Evolutionary conservation across 1,140 invertebrate genomes (phyloP), one percentile per base, ranked within the genome.

Genomic region (Adoxophyes honmai): DNA sequence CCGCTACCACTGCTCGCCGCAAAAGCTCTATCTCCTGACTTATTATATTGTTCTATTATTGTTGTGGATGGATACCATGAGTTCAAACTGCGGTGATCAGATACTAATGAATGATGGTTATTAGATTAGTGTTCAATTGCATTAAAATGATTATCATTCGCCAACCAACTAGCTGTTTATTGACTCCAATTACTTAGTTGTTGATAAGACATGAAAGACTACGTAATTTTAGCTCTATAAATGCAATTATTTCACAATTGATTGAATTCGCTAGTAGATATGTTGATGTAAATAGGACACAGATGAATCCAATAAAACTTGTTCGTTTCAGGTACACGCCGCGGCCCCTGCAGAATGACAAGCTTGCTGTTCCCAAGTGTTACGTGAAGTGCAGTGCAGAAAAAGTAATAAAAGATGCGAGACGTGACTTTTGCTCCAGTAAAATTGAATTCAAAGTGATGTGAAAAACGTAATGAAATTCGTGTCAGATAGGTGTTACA

Each of bases 51-150:
- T 48, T 48, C 42, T 21, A 21, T 48, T 48, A 48, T 21, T 6
- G 4, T 9, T 13, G 21, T 28, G 5, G 9, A 5, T 44, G 15
- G 16, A 39, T 39, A 39, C 16, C 7, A 3, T 44, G 14, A 44
- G 16, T 18, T 44, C 14, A n/a, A 28, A 9, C 18, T 7, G 39
- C 9, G 8, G 14, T 44, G 18, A 44, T 18, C 18, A 44, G 14
- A 44, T 10, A 44, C 14, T 44, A 14, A 21, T 18, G 14, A 44
- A 44, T n/a, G 15, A 16, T 18, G 15, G 14, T 39, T 15, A 14
- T 39, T 39, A 15, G 38, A 44, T 21, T 21, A 44, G 39, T 44
- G 39, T 10, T 44, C 16, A 28, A 56, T 60, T 59, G 57, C 38
- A 59, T 59, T 44, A 28, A 28, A 28, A 3, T 28, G 2, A 6